These are phyloP conservation scores for Cephalotes varians DNA, from an alignment of 2,888 invertebrate species.

Conservation along the genomic window DNA sequence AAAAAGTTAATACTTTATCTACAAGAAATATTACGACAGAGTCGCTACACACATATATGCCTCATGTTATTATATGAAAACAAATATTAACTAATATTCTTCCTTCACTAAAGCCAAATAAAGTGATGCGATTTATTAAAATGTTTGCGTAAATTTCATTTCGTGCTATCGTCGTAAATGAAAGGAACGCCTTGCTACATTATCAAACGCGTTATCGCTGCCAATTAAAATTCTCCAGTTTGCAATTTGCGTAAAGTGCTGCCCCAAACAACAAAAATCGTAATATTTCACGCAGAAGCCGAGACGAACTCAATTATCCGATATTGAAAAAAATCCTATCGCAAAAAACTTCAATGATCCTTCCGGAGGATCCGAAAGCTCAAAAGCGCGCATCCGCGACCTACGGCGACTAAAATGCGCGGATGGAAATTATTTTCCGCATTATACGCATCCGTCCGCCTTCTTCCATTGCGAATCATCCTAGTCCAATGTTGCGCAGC, in stretches of 20 bases:
- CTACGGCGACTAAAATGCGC: conserved; percentile 26
- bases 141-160: neutral
- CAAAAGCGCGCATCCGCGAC: neutral
- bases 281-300: neutral
- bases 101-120: neutral
- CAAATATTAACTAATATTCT: conserved; percentile 22
- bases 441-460: conserved; percentile 33
- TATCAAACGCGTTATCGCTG: conserved; percentile 28
- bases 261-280: conserved; percentile 5
- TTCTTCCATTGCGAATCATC: conserved; percentile 37
- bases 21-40: conserved; percentile 7
- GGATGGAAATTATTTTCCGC: conserved; percentile 50
- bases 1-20: conserved; percentile 9
- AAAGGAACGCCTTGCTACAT: conserved; percentile 14
- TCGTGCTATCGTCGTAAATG: conserved; percentile 17
- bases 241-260: conserved; percentile 26
- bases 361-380: neutral
- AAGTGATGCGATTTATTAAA: conserved; percentile 23
- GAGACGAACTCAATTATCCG: neutral
- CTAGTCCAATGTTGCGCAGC: conserved; percentile 43
- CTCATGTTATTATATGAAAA: conserved; percentile 10
- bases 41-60: neutral
- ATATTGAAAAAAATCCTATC: conserved; percentile 31
- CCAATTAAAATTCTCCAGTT: conserved; percentile 46
- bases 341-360: neutral